Evolutionary conservation across 2,888 invertebrate species (phyloP).

Genomic region (Adelphocoris suturalis): DNA sequence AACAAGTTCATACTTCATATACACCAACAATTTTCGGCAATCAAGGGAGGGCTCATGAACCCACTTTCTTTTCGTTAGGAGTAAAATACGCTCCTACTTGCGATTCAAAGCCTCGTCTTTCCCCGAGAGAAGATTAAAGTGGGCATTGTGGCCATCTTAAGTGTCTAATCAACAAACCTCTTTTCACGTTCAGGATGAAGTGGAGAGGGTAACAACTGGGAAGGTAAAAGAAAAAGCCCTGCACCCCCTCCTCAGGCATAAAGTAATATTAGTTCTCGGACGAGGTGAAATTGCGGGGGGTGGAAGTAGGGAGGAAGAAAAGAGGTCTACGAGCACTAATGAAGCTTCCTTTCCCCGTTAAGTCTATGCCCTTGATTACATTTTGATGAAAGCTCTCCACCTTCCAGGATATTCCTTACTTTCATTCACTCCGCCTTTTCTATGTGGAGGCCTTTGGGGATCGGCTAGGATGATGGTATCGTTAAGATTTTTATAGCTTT

Average conservation of each 20-base stretch:
- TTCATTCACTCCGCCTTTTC: background rate
- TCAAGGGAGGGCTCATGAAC: background rate
- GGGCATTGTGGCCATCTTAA: conserved; percentile 57
- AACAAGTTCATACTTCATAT: background rate
- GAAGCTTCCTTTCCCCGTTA: conserved; percentile 45
- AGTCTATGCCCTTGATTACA: conserved; percentile 58
- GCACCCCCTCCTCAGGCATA: background rate
- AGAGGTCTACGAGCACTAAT: conserved; percentile 54
- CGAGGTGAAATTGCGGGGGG: background rate
- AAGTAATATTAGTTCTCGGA: conserved; percentile 57
- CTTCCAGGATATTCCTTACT: conserved; percentile 46
- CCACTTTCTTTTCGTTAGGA: background rate
- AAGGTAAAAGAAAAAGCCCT: conserved; percentile 22
- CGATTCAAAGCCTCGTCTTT: conserved; percentile 33
- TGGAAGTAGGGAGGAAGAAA: background rate
- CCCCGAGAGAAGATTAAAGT: conserved; percentile 43
- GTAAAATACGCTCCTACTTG: background rate
- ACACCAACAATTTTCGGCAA: background rate
- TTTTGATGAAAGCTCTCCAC: conserved; percentile 40
- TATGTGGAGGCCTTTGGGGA: background rate
- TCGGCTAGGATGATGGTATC: background rate
- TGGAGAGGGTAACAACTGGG: background rate
- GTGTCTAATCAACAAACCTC: conserved; percentile 62
- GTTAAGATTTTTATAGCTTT: too few relatives aligned
- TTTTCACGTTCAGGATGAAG: background rate